These are phyloP conservation scores for Tachina fera DNA, from an alignment of 2,888 invertebrate genomes.

Conservation along the genomic window DNA sequence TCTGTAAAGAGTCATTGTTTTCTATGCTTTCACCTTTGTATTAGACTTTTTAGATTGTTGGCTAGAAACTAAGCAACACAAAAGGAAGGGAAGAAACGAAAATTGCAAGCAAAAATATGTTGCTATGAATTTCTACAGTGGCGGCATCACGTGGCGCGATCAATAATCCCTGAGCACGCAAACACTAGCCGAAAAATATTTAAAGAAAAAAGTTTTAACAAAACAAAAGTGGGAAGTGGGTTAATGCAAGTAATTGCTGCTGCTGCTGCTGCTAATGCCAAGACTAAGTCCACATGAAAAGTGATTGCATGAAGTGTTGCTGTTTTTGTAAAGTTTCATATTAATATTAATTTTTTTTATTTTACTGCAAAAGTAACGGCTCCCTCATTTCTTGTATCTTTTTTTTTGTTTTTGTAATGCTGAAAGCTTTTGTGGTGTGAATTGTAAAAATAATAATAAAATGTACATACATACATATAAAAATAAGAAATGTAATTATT, in stretches of 20 bases:
- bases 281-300: constrained; percentile 51
- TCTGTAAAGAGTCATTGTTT: constrained; percentile 66
- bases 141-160: constrained; percentile 78
- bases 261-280: constrained; percentile 33
- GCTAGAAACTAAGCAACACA: too few relatives aligned
- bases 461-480: background rate
- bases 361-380: constrained; percentile 54
- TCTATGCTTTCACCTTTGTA: constrained; percentile 66
- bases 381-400: constrained; percentile 63
- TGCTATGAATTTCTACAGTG: constrained; percentile 57
- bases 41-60: constrained; percentile 52
- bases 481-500: constrained; percentile 60
- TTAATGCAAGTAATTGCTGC: constrained; percentile 77
- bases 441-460: constrained; percentile 44
- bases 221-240: constrained; percentile 76
- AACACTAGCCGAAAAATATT: constrained; percentile 68
- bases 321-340: constrained; percentile 50
- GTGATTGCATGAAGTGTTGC: constrained; percentile 60
- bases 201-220: constrained; percentile 27
- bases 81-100: background rate
- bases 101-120: constrained; percentile 8
- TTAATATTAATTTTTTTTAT: constrained; percentile 61
- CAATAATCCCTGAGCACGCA: constrained; percentile 80
- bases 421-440: constrained; percentile 43
- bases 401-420: constrained; percentile 11